Conservation (phyloP, 2,113 vertebrate species). For the Machaerirhynchus nigripectus region DNA sequence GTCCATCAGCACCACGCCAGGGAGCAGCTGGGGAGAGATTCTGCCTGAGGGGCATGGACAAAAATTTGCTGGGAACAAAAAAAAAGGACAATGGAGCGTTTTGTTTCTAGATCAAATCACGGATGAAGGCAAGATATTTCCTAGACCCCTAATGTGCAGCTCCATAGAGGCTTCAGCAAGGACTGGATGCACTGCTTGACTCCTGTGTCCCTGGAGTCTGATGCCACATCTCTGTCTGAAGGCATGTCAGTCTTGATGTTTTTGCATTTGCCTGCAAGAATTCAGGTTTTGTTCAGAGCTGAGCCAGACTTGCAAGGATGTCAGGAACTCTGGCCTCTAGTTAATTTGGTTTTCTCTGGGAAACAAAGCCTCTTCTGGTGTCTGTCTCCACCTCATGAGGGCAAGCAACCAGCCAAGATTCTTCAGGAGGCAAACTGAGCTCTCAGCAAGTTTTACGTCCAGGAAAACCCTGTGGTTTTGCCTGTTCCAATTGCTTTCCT, state of each 20-base stretch:
- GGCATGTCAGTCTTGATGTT: neutral
- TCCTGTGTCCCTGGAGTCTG: neutral
- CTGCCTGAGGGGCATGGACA: neutral
- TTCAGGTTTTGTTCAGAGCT: neutral
- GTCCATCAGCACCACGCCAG: neutral
- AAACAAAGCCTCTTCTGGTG: neutral
- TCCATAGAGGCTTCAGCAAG: neutral
- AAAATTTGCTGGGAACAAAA: neutral
- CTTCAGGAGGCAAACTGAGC: neutral
- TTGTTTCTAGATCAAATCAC: neutral
- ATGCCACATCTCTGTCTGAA: neutral
- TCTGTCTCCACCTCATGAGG: neutral
- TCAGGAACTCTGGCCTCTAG: neutral
- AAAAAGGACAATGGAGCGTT: neutral
- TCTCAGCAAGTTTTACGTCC: neutral
- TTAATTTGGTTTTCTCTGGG: neutral
- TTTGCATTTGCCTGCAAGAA: neutral
- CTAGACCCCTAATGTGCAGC: neutral
- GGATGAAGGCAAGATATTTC: neutral
- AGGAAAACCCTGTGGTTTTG: neutral
- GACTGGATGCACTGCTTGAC: neutral
- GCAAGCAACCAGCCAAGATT: neutral
- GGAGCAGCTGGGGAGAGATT: neutral
- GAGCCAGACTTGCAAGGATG: neutral
- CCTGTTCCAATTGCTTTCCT: neutral